phyloP scores from a whole-genome alignment of 2,888 invertebrate genomes.

The Drosophila prolongata region DNA sequence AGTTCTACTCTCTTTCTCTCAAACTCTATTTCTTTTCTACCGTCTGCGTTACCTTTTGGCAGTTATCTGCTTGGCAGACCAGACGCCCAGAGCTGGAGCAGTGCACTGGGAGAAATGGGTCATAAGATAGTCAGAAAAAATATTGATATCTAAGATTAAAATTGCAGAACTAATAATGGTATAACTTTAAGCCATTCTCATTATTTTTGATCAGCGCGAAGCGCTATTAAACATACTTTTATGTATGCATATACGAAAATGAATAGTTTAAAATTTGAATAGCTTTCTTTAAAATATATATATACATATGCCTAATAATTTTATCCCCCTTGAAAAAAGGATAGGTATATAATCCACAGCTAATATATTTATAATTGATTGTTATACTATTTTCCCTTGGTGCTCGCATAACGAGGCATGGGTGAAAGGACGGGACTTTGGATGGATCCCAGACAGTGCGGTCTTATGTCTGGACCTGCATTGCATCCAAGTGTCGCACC shows the following conservation, averaged over 20 bases:
- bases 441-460: constrained; percentile 30
- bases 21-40: constrained; percentile 29
- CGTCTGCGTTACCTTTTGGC: constrained; percentile 59
- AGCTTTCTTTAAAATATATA: too few relatives aligned
- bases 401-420: neutral
- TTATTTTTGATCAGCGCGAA: too few relatives aligned
- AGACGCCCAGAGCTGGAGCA: constrained; percentile 53
- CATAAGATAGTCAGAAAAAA: too few relatives aligned
- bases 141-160: too few relatives aligned
- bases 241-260: too few relatives aligned
- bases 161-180: too few relatives aligned
- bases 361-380: neutral
- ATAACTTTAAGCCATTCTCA: too few relatives aligned
- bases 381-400: neutral
- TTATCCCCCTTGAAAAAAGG: too few relatives aligned
- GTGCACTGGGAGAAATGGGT: constrained; percentile 14
- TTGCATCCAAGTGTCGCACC: constrained; percentile 64
- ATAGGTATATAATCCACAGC: too few relatives aligned
- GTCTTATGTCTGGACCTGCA: constrained; percentile 46
- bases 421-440: constrained; percentile 1
- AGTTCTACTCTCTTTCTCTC: constrained; percentile 18
- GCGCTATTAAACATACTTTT: too few relatives aligned
- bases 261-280: too few relatives aligned
- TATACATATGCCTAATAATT: too few relatives aligned
- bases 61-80: constrained; percentile 69